Evolutionary conservation across 30 jellyfish, hydroid and myxozoan species (phyloP).

Genomic region (Hydractinia symbiolongicarpus): DNA sequence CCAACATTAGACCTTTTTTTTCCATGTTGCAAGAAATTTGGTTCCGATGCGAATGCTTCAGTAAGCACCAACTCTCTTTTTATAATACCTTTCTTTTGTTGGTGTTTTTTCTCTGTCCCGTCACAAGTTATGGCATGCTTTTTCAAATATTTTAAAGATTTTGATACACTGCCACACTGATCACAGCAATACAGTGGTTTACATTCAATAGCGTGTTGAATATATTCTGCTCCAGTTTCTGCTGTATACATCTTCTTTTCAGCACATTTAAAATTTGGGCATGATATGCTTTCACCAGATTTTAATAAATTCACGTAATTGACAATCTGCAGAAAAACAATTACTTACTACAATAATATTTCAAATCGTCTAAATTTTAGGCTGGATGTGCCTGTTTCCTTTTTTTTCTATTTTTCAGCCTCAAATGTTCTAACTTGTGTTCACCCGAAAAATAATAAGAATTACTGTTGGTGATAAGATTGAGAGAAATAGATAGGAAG

Average conservation of each 20-base stretch:
- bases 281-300: not conserved
- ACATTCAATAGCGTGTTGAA: slow-evolving; percentile 1
- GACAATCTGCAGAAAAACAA: slow-evolving; percentile 2
- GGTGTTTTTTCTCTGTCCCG: not conserved
- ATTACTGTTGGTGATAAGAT: no score
- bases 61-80: no score
- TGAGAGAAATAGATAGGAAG: no score
- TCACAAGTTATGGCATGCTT: not conserved
- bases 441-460: no score
- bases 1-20: no score
- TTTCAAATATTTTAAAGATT: not conserved
- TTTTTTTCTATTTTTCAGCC: no score
- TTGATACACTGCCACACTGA: not conserved
- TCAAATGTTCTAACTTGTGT: no score
- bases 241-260: not conserved
- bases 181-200: slow-evolving; percentile 1
- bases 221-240: slow-evolving; percentile 1
- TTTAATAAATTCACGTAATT: not conserved
- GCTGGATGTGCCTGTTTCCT: no score
- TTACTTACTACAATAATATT: not conserved
- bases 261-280: slow-evolving; percentile 18
- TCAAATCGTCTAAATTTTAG: not conserved
- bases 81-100: no score
- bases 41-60: no score
- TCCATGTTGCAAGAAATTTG: no score